Percentiles rank a stretch among this genome's conserved stretches.
Evolutionary conservation across 2,888 invertebrate species (phyloP).

Genomic region (Thumatha senex): DNA sequence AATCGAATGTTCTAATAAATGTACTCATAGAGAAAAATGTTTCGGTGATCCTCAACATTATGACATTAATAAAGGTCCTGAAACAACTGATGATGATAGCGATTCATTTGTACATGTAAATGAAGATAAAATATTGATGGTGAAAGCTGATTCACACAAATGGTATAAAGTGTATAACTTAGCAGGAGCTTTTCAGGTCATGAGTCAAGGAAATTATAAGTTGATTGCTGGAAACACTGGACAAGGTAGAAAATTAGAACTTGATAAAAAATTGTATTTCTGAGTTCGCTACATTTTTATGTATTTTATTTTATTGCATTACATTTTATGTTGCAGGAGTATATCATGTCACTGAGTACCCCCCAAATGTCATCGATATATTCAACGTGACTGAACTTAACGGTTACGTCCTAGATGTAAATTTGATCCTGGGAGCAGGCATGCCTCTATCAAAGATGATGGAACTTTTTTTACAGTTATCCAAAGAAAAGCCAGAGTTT

Average conservation of each 20-base stretch:
- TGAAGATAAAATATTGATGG: slow-evolving; percentile 74
- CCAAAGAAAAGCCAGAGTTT: no score
- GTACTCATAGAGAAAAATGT: slow-evolving; percentile 46
- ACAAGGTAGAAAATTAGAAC: slow-evolving; percentile 78
- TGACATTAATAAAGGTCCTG: slow-evolving; percentile 4
- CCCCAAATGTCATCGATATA: slow-evolving; percentile 49
- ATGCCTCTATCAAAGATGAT: slow-evolving; percentile 54
- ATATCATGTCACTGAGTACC: slow-evolving; percentile 61
- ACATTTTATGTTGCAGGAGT: slow-evolving; percentile 49
- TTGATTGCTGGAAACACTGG: slow-evolving; percentile 90
- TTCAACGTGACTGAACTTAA: no score
- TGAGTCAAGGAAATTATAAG: slow-evolving; percentile 61
- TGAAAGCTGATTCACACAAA: slow-evolving; percentile 63
- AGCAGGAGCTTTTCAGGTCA: slow-evolving; percentile 72
- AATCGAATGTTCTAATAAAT: slow-evolving; percentile 50
- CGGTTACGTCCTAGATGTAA: no score
- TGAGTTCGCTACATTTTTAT: no score
- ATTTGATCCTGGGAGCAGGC: slow-evolving; percentile 59
- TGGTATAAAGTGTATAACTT: slow-evolving; percentile 79
- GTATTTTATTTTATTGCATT: neutral
- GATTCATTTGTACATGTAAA: slow-evolving; percentile 27
- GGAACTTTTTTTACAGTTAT: neutral
- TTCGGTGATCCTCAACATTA: slow-evolving; percentile 6
- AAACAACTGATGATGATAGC: slow-evolving; percentile 20
- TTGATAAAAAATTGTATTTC: no score